phyloP scores from a whole-genome alignment of 1,140 invertebrate genomes.

The Battus philenor region DNA sequence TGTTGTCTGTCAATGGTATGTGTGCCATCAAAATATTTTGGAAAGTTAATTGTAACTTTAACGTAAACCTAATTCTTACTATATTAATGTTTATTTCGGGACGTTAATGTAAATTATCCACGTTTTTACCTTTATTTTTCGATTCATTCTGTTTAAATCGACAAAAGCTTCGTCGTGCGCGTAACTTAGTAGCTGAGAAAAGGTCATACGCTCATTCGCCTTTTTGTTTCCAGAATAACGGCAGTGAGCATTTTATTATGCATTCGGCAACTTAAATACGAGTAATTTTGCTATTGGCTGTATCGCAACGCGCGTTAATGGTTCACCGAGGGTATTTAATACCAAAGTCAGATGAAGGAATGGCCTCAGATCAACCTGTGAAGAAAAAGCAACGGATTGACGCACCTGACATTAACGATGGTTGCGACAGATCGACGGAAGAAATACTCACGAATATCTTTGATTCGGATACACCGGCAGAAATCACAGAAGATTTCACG shows the following conservation, averaged over 20 bases:
- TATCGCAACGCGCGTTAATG: slow-evolving; percentile 36
- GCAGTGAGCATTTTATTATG: slow-evolving; percentile 5
- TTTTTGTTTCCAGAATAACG: slow-evolving; percentile 61
- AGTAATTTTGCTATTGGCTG: not conserved
- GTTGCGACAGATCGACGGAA: slow-evolving; percentile 73
- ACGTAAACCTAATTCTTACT: slow-evolving; percentile 21
- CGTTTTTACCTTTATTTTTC: not conserved
- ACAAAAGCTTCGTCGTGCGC: slow-evolving; percentile 66
- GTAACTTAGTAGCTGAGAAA: slow-evolving; percentile 74
- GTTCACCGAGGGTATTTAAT: slow-evolving; percentile 42
- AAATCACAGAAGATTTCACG: slow-evolving; percentile 51
- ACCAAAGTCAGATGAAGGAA: slow-evolving; percentile 64
- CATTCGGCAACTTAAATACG: slow-evolving; percentile 9
- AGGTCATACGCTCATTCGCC: slow-evolving; percentile 68
- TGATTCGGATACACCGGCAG: slow-evolving; percentile 50
- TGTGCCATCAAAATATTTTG: slow-evolving; percentile 77
- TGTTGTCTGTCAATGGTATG: slow-evolving; percentile 64
- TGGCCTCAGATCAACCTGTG: slow-evolving; percentile 83
- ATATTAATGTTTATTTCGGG: slow-evolving; percentile 7
- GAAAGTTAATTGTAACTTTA: slow-evolving; percentile 61
- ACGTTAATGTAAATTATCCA: slow-evolving; percentile 3
- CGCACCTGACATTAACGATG: slow-evolving; percentile 75
- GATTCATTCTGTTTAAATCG: slow-evolving; percentile 17
- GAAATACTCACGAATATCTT: slow-evolving; percentile 62
- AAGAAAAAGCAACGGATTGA: slow-evolving; percentile 84